Percentiles rank a stretch among this genome's conserved stretches.
Evolutionary conservation across 2,888 invertebrate species (phyloP).

Genomic region (Pogonocherus hispidulus): DNA sequence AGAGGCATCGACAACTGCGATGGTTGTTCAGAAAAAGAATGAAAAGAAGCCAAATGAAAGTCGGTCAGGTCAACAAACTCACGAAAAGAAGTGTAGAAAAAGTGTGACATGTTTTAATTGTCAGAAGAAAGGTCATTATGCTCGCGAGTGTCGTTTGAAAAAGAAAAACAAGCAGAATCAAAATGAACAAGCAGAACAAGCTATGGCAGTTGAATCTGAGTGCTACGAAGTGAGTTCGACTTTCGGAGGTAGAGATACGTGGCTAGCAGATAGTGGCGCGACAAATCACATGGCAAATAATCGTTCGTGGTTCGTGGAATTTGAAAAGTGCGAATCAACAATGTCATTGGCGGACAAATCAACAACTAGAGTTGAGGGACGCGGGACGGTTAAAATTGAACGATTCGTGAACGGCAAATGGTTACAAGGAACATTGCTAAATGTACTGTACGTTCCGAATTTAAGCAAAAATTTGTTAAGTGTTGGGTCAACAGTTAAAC

Average conservation of each 20-base stretch:
- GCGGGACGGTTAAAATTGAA: neutral
- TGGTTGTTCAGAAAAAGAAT: conserved; percentile 13
- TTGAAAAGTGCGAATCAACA: neutral
- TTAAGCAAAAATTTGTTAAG: conserved; percentile 5
- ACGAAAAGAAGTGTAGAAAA: neutral
- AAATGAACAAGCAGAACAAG: neutral
- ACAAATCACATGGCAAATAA: conserved; percentile 1
- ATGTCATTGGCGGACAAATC: neutral
- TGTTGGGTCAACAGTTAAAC: neutral
- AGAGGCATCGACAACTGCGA: neutral
- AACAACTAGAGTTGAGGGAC: neutral
- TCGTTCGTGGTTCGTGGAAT: neutral
- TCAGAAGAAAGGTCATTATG: conserved; percentile 6
- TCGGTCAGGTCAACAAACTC: neutral
- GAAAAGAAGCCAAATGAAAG: neutral
- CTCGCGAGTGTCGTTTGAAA: conserved; percentile 1
- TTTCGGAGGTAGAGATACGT: neutral
- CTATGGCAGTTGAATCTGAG: neutral
- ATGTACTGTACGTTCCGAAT: neutral
- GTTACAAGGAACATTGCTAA: neutral
- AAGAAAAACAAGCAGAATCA: neutral
- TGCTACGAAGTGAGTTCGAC: neutral
- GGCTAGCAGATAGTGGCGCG: conserved; percentile 16
- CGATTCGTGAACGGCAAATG: neutral
- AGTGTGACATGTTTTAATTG: neutral